Evolutionary conservation across 2,797 vertebrate species (phyloP).

Genomic region (Diplodus sargus): DNA sequence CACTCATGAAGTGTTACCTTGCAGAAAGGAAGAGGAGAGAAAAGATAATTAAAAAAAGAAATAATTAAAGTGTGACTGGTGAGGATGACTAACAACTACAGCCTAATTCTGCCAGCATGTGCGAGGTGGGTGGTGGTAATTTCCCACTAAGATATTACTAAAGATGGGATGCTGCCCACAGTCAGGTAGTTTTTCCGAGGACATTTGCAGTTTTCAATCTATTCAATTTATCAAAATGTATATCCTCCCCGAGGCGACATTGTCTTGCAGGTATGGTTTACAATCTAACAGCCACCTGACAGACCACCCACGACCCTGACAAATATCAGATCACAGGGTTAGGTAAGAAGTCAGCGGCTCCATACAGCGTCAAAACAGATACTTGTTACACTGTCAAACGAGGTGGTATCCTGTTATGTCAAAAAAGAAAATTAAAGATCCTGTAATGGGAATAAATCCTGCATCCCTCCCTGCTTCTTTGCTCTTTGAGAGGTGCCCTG

Average conservation of each 20-base stretch:
- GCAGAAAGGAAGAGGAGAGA: too few species aligned
- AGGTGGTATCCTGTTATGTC: background rate
- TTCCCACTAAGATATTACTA: slow-evolving; percentile 22
- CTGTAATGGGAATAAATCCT: background rate
- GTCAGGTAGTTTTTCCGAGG: slow-evolving; percentile 1
- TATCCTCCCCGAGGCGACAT: background rate
- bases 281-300: background rate
- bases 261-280: background rate
- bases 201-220: slow-evolving; percentile 7
- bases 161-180: slow-evolving; percentile 1
- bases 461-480: background rate
- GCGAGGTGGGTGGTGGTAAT: slow-evolving; percentile 30
- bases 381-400: background rate
- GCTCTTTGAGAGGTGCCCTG: slow-evolving; percentile 24
- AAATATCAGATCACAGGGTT: background rate
- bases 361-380: background rate
- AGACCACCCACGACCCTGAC: too few species aligned
- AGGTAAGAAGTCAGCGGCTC: background rate
- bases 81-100: slow-evolving; percentile 18
- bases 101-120: slow-evolving; percentile 21
- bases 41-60: background rate
- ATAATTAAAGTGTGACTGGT: background rate
- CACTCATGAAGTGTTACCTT: background rate
- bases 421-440: background rate
- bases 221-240: background rate